phyloP scores from a whole-genome alignment of 2,113 vertebrate species.

The Erythrocercus mccallii region DNA sequence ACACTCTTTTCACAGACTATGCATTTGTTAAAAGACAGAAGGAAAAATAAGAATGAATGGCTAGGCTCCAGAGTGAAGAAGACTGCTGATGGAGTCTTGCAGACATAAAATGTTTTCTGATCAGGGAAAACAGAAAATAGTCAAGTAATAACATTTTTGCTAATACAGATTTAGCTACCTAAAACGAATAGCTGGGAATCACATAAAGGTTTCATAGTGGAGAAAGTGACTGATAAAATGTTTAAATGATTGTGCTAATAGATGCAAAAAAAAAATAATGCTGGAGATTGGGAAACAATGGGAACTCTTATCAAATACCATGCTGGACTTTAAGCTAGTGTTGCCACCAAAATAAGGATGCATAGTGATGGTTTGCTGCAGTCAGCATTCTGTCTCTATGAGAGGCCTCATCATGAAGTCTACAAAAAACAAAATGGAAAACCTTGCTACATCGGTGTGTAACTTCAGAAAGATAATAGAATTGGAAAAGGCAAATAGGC shows the following conservation, averaged over 20 bases:
- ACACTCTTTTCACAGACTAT: neutral
- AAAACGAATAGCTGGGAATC: neutral
- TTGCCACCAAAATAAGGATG: neutral
- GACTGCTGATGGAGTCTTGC: neutral
- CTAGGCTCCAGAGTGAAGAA: neutral
- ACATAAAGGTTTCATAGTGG: neutral
- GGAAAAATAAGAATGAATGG: neutral
- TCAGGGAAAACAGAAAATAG: neutral
- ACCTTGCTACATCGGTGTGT: neutral
- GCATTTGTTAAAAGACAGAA: neutral
- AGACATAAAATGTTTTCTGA: neutral
- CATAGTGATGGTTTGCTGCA: neutral
- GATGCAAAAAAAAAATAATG: neutral
- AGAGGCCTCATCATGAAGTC: neutral
- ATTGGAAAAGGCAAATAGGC: neutral
- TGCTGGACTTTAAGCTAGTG: neutral
- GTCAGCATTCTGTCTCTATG: neutral
- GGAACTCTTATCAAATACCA: neutral
- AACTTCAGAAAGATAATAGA: neutral
- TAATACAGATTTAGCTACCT: neutral
- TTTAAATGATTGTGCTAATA: neutral
- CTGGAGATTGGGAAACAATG: neutral
- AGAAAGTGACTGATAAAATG: neutral
- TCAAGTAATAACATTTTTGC: neutral
- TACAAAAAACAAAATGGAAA: neutral